Conservation (phyloP, 2,888 invertebrate species). For the Liodrosophila aerea region DNA sequence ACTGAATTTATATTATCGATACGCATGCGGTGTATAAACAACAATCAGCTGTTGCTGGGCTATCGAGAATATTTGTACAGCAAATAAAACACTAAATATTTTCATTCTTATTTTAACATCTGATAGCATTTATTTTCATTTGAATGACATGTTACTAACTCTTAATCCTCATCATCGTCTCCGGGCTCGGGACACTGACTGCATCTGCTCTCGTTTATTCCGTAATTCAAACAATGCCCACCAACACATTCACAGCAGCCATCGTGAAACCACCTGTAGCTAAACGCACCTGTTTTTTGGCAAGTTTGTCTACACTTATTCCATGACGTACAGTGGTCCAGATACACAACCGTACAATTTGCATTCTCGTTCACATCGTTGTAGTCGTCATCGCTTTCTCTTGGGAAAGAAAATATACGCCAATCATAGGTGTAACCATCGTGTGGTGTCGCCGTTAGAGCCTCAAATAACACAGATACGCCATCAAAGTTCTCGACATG, state of each 20-base stretch:
- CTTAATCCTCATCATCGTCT: conserved; percentile 83
- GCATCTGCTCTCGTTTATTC: conserved; percentile 92
- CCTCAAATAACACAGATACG: conserved; percentile 91
- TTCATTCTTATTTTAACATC: no score
- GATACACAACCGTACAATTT: conserved; percentile 95
- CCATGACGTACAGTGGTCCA: conserved; percentile 94
- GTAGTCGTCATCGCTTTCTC: conserved; percentile 87
- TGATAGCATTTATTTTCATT: no score
- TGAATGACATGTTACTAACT: neutral
- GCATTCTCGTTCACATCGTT: conserved; percentile 82
- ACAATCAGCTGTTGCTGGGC: conserved; percentile 18
- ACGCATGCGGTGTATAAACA: neutral
- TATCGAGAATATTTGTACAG: no score
- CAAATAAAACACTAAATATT: no score
- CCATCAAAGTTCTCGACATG: conserved; percentile 93
- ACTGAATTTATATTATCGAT: neutral
- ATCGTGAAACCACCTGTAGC: conserved; percentile 87
- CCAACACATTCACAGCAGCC: conserved; percentile 27
- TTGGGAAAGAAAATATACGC: conserved; percentile 90
- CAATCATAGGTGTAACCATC: conserved; percentile 88
- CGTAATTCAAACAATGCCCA: conserved; percentile 84
- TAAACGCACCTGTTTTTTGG: conserved; percentile 76
- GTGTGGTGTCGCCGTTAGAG: conserved; percentile 89
- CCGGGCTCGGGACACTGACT: conserved; percentile 86
- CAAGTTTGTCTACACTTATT: conserved; percentile 94